Percentiles rank a stretch among this genome's conserved stretches.
These are phyloP conservation scores for Cuculus canorus DNA, from an alignment of 2,797 vertebrate species.

Conservation along the genomic window DNA sequence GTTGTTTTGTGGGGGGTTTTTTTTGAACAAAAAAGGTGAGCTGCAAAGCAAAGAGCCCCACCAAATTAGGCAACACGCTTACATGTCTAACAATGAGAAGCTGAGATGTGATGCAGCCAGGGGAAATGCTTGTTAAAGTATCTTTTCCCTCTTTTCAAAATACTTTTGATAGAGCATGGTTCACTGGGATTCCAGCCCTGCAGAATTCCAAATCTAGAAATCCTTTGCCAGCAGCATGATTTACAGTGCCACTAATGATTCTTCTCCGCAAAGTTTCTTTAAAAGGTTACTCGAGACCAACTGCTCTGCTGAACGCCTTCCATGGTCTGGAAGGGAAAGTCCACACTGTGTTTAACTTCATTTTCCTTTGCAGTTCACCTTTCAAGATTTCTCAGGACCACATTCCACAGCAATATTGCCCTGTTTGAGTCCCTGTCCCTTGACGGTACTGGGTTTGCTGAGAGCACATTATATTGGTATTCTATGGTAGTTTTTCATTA, in stretches of 20 bases:
- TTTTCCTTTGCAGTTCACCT: neutral
- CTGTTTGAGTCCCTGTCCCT: neutral
- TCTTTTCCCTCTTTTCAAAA: neutral
- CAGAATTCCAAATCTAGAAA: conserved; percentile 5
- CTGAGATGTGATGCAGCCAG: neutral
- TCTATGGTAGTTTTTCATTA: neutral
- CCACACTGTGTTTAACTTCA: neutral
- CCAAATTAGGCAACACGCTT: neutral
- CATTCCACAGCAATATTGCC: neutral
- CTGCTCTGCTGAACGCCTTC: neutral
- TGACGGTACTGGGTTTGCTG: accelerated
- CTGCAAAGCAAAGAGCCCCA: conserved; percentile 12
- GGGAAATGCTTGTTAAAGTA: conserved; percentile 18
- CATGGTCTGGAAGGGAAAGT: neutral
- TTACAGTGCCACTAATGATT: conserved; percentile 13
- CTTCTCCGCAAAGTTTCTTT: conserved; percentile 25
- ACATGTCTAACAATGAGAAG: neutral
- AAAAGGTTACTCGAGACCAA: neutral
- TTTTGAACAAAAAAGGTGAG: neutral
- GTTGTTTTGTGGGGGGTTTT: neutral
- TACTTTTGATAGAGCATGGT: neutral
- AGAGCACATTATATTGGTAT: accelerated
- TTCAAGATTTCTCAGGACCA: neutral
- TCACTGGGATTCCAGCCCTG: neutral
- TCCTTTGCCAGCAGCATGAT: neutral